Base-by-base conservation (phyloP, 2,888 invertebrate species). In the Hedychridium roseum region DNA sequence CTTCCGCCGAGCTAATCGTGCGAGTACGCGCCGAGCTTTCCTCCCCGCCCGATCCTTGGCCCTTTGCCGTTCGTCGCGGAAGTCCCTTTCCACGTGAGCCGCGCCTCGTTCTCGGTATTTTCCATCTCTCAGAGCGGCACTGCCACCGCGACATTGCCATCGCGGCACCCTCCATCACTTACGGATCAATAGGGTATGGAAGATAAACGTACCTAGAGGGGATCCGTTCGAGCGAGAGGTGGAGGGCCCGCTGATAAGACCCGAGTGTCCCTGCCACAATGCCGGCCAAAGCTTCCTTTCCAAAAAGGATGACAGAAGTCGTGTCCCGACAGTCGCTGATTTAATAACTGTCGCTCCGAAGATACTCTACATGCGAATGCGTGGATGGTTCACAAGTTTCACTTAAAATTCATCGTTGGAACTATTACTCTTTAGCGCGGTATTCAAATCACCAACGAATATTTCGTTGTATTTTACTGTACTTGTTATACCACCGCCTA, bases 131-230 rank as follows among this genome's bases (percentile, higher is more conserved):
- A 28, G 14, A 39, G 43, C 40, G 40, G 5, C 34, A 15, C n/a
- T 30, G 4, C 12, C 4, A 4, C 4, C 30, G 6, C 12, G 5
- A n/a, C 11, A 4, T 11, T 9, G 4, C 30, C n/a, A 11, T 66
- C 62, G 56, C 58, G 54, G 48, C 60, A 64, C 66, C 45, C 54
- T 65, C 73, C 73, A 69, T 71, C 71, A 72, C 73, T 71, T 71
- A 71, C 71, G 71, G 75, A 74, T 76, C 75, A 76, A 76, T 76
- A 76, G 74, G 67, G 70, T 73, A 73, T 72, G 70, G 73, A 73
- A 74, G 71, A 74, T 75, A 73, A 76, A 75, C 72, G 73, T 62
- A 66, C 57, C 57, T 56, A 58, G 58, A 61, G 59, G 59, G 60
- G 45, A 49, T 50, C 39, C 49, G 14, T 27, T 26, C 39, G 34